Evolutionary conservation across 2,113 vertebrate genomes (phyloP), one percentile per base, ranked within the genome.

Genomic region (Struthio camelus): DNA sequence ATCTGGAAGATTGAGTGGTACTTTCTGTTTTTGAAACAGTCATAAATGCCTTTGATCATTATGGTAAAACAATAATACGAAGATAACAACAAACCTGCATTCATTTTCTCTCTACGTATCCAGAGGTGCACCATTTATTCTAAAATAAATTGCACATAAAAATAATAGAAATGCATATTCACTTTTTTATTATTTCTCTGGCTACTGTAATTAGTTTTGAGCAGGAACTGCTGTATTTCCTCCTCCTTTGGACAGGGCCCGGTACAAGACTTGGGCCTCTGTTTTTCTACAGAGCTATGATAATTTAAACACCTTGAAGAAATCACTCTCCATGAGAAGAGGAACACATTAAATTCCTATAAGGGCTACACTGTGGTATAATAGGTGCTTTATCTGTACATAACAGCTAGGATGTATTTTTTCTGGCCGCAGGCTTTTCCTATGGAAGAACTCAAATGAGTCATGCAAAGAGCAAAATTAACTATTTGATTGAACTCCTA

Each of bases 11-110:
- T 90, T 64, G 59, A 94, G 72, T 82, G 59, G 48, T 65, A 54
- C 85, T 65, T 94, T 97, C 59, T 93, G 83, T 66, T 97, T 92
- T 95, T 92, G 82, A 95, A 97, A 48, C 87, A 85, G 56, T 65
- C 20, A 66, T 27, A 46, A 59, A 84, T 80, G 32, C 64, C 92
- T 95, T 95, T 64, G 89, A 92, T 94, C 61, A 69, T 84, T 69
- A 80, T 48, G 51, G 34, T 73, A 71, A 81, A 93, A 85, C 80
- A 95, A 90, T 79, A 84, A 77, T 91, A 87, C 73, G 73, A 85
- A 81, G 76, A 62, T 50, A 89, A 34, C 32, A 46, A 71, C 53
- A 77, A 75, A 72, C 38, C 80, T 54, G 12, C 20, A 5, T 48
- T 96, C 0, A 3, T 59, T 73, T 72, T 94, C 89, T 85, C 6